Base-by-base conservation (phyloP, 2,888 invertebrate genomes). In the Gnatocerus cornutus region DNA sequence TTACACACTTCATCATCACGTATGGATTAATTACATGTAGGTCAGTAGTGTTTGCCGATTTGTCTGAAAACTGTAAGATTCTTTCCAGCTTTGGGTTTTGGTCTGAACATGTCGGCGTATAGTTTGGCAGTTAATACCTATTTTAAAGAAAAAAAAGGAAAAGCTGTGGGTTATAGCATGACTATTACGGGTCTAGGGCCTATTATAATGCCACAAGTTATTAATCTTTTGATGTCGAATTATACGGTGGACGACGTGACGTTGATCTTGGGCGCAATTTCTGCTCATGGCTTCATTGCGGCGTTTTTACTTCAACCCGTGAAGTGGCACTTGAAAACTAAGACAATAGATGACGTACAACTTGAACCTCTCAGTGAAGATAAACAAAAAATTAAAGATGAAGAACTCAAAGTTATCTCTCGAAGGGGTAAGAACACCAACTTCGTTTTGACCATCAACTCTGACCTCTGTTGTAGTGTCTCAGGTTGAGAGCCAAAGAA, bases 11-110 rank as follows among this genome's bases (percentile, higher is more conserved):
- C 77, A 82, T 92, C 65, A 81, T 92, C 55, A 87, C 89, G 0
- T 92, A 91, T 84, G 90, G 92, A 81, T 84, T 92, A 79, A 87
- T 92, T 75, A 88, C 90, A 82, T 91, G 92, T 92, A 85, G 89
- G 91, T 89, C 50, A 41, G 50, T 50, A 33, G 29, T 53, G 1
- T 7, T 6, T 41, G 9, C 1, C 7, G 13, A 3, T 5, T 14
- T 8, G 14, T 27, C 1, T 9, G 7, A 33, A 33, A 33, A 33
- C 33, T 21, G 4, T 21, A 21, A 33, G 1, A 4, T n/a, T 7
- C n/a, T 59, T 88, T 87, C 77, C 84, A 92, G 92, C 91, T 52
- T 82, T 88, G 76, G 91, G 92, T 43, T 84, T 89, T 68, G 88
- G 88, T 56, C 83, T 90, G 53, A 86, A 87, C 1, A 88, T 88